Conservation (phyloP, 2,113 vertebrate genomes). For the Vidua chalybeata region DNA sequence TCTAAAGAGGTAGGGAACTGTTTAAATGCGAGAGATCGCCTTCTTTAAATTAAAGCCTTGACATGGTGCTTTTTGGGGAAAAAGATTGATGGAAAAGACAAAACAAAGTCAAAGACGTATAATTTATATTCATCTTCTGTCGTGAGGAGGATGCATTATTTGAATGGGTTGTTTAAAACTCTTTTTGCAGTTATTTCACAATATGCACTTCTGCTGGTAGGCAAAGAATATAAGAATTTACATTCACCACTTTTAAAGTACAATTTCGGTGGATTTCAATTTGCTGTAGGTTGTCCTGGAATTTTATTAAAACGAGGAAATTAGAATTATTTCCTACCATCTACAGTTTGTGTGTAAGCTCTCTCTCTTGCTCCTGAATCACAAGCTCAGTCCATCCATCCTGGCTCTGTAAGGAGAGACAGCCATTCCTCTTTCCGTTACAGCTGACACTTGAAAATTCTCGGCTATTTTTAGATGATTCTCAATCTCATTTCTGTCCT, state of each 20-base stretch:
- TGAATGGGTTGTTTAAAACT: conserved; percentile 16
- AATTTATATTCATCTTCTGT: conserved; percentile 19
- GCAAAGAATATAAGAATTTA: not conserved
- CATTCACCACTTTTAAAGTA: not conserved
- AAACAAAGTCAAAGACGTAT: conserved; percentile 11
- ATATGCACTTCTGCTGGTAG: not conserved
- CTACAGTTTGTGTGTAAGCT: not conserved
- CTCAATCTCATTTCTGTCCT: conserved; percentile 46
- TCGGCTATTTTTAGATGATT: conserved; percentile 53
- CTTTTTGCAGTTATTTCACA: not conserved
- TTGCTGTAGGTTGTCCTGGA: not conserved
- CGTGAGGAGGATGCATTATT: not conserved
- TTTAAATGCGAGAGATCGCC: not conserved
- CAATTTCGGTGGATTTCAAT: not conserved
- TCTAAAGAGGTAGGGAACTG: not conserved
- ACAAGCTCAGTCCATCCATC: not conserved
- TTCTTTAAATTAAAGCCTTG: not conserved
- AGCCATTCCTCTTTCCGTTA: conserved; percentile 17
- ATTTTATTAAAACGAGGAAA: not conserved
- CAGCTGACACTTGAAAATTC: conserved; percentile 62
- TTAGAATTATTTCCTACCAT: not conserved
- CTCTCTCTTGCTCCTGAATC: not conserved
- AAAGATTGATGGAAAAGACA: conserved; percentile 31
- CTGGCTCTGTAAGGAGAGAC: conserved; percentile 52
- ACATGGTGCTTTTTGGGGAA: not conserved